Conservation (phyloP, 2,113 vertebrate genomes). For the Leptodactylus fuscus region DNA sequence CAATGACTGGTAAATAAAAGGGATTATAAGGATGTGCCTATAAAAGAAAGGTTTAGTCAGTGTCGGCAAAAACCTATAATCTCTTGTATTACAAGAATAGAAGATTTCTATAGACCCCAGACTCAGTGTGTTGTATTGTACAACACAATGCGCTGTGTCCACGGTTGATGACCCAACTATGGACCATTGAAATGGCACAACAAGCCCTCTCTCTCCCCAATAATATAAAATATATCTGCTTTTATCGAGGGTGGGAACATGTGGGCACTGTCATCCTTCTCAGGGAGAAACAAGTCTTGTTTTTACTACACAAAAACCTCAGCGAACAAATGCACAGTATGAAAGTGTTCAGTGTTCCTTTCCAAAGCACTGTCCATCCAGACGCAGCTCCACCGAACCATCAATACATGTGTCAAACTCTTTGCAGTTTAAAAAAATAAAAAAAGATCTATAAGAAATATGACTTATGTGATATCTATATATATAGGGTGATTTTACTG, state of each 20-base stretch:
- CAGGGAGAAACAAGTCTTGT: conserved; percentile 60
- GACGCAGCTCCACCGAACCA: conserved; percentile 36
- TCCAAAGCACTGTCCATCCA: conserved; percentile 47
- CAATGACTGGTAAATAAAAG: neutral
- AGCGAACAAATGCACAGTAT: conserved; percentile 44
- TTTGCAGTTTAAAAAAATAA: conserved; percentile 40
- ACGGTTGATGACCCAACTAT: neutral
- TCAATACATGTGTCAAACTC: conserved; percentile 48
- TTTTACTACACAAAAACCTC: conserved; percentile 50
- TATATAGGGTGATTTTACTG: no score
- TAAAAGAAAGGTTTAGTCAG: neutral
- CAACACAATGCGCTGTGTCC: neutral
- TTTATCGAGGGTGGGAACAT: conserved; percentile 36
- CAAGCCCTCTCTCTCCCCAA: conserved; percentile 32
- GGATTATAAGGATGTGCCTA: neutral
- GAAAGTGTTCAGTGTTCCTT: conserved; percentile 46
- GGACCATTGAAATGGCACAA: neutral
- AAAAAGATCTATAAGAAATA: neutral
- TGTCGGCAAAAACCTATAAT: neutral
- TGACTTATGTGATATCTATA: neutral
- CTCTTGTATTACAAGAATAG: neutral
- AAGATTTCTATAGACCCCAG: neutral
- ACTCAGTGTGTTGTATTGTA: neutral
- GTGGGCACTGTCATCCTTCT: conserved; percentile 45
- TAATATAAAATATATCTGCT: conserved; percentile 25